phyloP scores from a whole-genome alignment of 2,113 vertebrate genomes.

The Poecilia latipinna region DNA sequence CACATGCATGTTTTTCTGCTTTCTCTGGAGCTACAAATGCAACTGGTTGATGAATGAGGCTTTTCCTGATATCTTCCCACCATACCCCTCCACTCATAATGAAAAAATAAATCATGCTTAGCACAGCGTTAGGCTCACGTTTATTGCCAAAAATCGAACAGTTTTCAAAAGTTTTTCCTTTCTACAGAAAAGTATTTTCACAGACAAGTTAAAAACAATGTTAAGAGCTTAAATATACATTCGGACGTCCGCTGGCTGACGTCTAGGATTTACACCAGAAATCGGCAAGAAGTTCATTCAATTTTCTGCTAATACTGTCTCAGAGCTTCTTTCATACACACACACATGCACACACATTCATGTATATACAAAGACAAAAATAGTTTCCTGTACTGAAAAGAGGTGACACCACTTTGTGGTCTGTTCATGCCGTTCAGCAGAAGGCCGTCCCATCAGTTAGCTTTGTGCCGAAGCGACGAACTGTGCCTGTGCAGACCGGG shows the following conservation, averaged over 20 bases:
- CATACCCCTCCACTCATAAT: slow-evolving; percentile 42
- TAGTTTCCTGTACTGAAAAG: slow-evolving; percentile 20
- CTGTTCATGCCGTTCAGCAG: slow-evolving; percentile 55
- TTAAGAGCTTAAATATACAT: slow-evolving; percentile 68
- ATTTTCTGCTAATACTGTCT: slow-evolving; percentile 42
- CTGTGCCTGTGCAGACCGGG: slow-evolving; percentile 70
- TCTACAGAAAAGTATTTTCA: slow-evolving; percentile 55
- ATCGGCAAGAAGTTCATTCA: slow-evolving; percentile 16
- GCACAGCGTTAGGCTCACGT: slow-evolving; percentile 61
- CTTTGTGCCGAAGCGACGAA: slow-evolving; percentile 78
- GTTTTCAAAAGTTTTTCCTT: slow-evolving; percentile 46
- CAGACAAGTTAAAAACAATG: slow-evolving; percentile 57
- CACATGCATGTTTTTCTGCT: background rate
- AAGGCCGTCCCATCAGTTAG: slow-evolving; percentile 68
- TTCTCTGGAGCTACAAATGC: slow-evolving; percentile 11
- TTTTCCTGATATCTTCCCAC: slow-evolving; percentile 46
- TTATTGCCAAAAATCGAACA: slow-evolving; percentile 62
- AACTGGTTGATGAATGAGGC: slow-evolving; percentile 50
- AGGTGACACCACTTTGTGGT: background rate
- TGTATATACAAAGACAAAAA: slow-evolving; percentile 31
- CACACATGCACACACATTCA: slow-evolving; percentile 20
- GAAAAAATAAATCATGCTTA: slow-evolving; percentile 58
- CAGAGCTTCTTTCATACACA: slow-evolving; percentile 18
- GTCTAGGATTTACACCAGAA: slow-evolving; percentile 24
- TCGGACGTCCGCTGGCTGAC: slow-evolving; percentile 36